Evolutionary conservation across 2,113 vertebrate genomes (phyloP).

Genomic region (Cnemophilus loriae): DNA sequence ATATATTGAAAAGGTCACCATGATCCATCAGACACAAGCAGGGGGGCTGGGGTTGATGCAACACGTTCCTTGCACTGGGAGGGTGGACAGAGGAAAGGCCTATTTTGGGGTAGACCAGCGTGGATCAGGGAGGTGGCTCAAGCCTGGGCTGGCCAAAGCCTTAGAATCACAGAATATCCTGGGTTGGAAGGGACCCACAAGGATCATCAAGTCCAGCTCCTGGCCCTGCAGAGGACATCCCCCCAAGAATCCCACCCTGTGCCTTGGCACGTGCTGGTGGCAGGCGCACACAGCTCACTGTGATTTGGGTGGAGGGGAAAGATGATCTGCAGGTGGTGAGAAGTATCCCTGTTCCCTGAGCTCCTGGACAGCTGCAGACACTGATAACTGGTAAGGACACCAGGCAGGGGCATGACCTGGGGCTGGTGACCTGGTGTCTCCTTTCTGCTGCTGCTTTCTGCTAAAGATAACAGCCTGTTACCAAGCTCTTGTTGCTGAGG

Average conservation of each 20-base stretch:
- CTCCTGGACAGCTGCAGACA: constrained; percentile 18
- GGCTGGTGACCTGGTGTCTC: neutral
- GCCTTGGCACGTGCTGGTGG: neutral
- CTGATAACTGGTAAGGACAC: neutral
- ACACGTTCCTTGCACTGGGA: neutral
- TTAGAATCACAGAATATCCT: neutral
- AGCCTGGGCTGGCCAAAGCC: neutral
- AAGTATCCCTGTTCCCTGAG: neutral
- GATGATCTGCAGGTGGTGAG: neutral
- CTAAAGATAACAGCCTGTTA: neutral
- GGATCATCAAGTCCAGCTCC: neutral
- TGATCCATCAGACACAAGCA: neutral
- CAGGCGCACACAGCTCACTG: neutral
- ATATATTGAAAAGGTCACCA: neutral
- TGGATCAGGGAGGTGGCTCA: neutral
- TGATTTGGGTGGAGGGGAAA: neutral
- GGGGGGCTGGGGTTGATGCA: neutral
- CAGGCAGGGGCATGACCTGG: neutral
- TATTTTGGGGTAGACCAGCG: neutral
- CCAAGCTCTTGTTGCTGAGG: neutral
- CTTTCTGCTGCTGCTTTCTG: neutral
- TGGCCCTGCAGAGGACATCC: neutral
- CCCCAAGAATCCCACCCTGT: neutral
- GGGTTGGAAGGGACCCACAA: neutral
- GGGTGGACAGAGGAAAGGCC: neutral